A percentile compares a stretch with the other conserved stretches of the same genome.
These are phyloP conservation scores for Phodopus roborovskii DNA, from an alignment of 2,113 vertebrate species.

Conservation along the genomic window DNA sequence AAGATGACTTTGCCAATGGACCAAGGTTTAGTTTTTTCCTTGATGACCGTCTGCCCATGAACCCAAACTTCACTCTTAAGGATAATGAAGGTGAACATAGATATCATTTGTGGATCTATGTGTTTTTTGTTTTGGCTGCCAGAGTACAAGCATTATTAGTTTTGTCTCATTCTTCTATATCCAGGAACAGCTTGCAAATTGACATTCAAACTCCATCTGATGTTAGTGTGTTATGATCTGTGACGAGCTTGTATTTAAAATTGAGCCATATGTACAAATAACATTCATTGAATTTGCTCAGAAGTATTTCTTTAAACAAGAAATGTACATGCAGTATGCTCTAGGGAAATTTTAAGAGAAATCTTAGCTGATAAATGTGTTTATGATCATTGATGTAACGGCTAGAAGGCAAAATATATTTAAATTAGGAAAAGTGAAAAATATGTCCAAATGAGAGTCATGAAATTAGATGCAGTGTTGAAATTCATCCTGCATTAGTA, in stretches of 20 bases:
- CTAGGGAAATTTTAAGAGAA: slow-evolving; percentile 74
- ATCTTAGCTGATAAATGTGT: slow-evolving; percentile 69
- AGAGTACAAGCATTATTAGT: neutral
- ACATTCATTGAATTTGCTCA: slow-evolving; percentile 66
- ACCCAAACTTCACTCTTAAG: slow-evolving; percentile 98
- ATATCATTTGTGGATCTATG: neutral
- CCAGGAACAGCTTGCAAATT: slow-evolving; percentile 63
- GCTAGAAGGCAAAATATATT: slow-evolving; percentile 58
- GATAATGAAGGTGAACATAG: slow-evolving; percentile 95
- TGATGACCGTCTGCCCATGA: slow-evolving; percentile 89
- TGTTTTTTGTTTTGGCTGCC: neutral
- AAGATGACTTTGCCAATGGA: slow-evolving; percentile 96
- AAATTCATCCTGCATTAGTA: slow-evolving; percentile 56
- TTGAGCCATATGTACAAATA: slow-evolving; percentile 77
- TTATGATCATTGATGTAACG: slow-evolving; percentile 53
- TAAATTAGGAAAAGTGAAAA: slow-evolving; percentile 74
- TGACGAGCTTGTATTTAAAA: slow-evolving; percentile 78
- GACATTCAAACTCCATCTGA: slow-evolving; percentile 62
- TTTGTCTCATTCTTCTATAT: slow-evolving; percentile 14
- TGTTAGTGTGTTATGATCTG: slow-evolving; percentile 64
- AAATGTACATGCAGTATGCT: slow-evolving; percentile 67
- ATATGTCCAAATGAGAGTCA: slow-evolving; percentile 59
- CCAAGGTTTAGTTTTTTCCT: slow-evolving; percentile 94
- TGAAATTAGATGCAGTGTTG: slow-evolving; percentile 34
- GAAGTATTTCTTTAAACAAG: slow-evolving; percentile 68